Evolutionary conservation across 2,888 invertebrate genomes (phyloP).

Genomic region (Cantharis rufa): DNA sequence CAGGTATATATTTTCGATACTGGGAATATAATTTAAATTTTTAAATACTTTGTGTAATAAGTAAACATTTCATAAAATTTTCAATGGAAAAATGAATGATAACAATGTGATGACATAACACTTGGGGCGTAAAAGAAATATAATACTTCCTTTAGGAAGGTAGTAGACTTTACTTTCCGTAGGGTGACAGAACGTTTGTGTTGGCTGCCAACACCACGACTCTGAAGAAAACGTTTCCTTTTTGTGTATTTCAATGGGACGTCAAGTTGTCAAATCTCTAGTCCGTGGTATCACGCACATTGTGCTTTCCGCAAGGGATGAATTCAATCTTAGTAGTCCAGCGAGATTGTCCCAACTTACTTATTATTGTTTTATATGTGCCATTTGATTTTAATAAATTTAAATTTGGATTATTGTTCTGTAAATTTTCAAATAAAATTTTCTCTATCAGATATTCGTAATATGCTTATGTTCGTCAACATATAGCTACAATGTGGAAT

Average conservation of each 20-base stretch:
- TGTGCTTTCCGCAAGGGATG: slow-evolving; percentile 37
- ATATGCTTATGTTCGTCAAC: slow-evolving; percentile 8
- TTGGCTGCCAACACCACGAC: slow-evolving; percentile 46
- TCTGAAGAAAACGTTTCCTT: slow-evolving; percentile 47
- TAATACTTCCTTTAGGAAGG: slow-evolving; percentile 42
- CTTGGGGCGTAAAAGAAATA: slow-evolving; percentile 37
- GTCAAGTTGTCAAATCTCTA: slow-evolving; percentile 47
- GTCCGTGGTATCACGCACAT: slow-evolving; percentile 40
- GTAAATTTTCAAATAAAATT: not conserved
- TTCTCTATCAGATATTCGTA: not conserved
- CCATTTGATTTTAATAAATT: not conserved
- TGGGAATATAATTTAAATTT: not conserved
- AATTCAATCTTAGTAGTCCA: slow-evolving; percentile 37
- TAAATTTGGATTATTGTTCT: not conserved
- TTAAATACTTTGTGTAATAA: slow-evolving; percentile 12
- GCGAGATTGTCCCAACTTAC: slow-evolving; percentile 21
- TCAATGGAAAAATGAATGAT: slow-evolving; percentile 31
- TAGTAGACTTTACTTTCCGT: slow-evolving; percentile 43
- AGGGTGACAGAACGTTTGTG: slow-evolving; percentile 39
- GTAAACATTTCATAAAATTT: slow-evolving; percentile 19
- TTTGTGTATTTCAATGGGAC: slow-evolving; percentile 47
- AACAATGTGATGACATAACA: slow-evolving; percentile 40
- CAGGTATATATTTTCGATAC: not conserved
- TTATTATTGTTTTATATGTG: not conserved
- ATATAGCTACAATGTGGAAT: slow-evolving; percentile 26